Evolutionary conservation across 2,797 vertebrate genomes (phyloP).

Genomic region (Catostomus latipinnis): DNA sequence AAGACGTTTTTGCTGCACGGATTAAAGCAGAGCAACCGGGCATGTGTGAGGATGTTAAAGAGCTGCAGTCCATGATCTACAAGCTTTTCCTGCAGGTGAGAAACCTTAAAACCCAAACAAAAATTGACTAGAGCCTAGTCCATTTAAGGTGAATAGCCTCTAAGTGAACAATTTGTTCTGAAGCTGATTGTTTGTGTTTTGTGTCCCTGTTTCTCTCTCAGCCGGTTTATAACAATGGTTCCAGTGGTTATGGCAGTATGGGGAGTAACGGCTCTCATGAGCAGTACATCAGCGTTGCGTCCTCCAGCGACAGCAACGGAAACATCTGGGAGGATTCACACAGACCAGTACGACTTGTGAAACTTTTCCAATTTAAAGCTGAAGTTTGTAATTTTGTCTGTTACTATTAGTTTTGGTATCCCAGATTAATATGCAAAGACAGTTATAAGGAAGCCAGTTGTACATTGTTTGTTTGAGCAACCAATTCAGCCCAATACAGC

Average conservation of each 20-base stretch:
- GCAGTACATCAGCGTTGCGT: constrained; percentile 83
- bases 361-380: too few species aligned
- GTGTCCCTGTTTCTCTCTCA: constrained; percentile 55
- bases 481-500: too few species aligned
- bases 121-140: too few species aligned
- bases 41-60: constrained; percentile 82
- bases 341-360: constrained; percentile 73
- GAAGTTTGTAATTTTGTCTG: too few species aligned
- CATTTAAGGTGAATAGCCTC: too few species aligned
- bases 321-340: constrained; percentile 81
- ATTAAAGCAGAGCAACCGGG: constrained; percentile 67
- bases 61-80: constrained; percentile 90
- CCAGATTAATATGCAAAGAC: too few species aligned
- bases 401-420: too few species aligned
- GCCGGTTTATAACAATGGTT: constrained; percentile 87
- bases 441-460: too few species aligned
- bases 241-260: constrained; percentile 88
- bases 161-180: not conserved
- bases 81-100: constrained; percentile 90
- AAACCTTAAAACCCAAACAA: not conserved
- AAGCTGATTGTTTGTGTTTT: not conserved
- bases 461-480: too few species aligned
- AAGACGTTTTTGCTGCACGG: constrained; percentile 87
- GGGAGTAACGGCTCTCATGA: constrained; percentile 89
- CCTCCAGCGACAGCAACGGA: constrained; percentile 89